phyloP scores from a whole-genome alignment of 2,113 vertebrate species.

The Oriolus oriolus region DNA sequence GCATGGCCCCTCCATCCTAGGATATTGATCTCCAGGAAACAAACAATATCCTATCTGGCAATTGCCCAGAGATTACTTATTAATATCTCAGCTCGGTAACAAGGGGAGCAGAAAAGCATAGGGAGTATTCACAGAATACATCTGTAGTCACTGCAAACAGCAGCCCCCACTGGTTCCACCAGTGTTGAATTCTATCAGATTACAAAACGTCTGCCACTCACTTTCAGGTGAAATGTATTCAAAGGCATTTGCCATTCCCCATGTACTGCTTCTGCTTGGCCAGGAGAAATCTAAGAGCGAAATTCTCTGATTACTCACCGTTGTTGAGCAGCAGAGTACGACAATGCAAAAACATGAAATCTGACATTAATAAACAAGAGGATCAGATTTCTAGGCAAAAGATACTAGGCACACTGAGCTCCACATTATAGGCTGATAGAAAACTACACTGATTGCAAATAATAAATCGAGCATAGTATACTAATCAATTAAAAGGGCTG shows the following conservation, averaged over 20 bases:
- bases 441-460: neutral
- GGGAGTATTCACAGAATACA: neutral
- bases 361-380: neutral
- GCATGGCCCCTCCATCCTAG: neutral
- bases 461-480: neutral
- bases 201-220: neutral
- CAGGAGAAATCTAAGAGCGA: neutral
- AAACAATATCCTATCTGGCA: neutral
- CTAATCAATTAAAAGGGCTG: neutral
- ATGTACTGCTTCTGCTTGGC: neutral
- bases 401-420: neutral
- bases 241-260: neutral
- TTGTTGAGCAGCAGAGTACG: neutral
- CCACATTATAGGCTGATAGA: neutral
- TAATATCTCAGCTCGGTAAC: neutral
- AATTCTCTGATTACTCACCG: neutral
- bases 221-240: neutral
- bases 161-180: neutral
- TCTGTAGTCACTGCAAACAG: neutral
- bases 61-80: neutral
- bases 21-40: slow-evolving; percentile 13
- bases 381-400: neutral
- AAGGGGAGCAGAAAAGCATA: neutral
- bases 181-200: rapidly evolving
- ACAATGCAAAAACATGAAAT: neutral